Evolutionary conservation across 2,113 vertebrate species (phyloP).

Genomic region (Clarias batrachus): DNA sequence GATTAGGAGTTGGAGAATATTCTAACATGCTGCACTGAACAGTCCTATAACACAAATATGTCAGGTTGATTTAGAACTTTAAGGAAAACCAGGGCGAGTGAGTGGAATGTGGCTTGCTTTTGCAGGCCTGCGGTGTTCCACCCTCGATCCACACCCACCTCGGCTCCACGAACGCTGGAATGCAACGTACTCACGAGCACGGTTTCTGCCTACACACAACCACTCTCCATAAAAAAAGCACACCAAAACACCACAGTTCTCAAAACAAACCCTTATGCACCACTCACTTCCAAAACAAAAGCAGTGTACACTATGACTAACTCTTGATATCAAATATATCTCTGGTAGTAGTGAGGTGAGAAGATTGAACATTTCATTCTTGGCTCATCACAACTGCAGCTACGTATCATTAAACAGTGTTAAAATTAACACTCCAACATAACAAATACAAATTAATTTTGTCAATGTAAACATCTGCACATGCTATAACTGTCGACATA

Average conservation of each 20-base stretch:
- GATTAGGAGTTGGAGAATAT: too few species aligned
- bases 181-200: conserved; percentile 23
- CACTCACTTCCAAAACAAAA: not conserved
- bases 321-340: not conserved
- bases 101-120: conserved; percentile 34
- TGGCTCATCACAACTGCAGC: not conserved
- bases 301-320: not conserved
- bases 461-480: not conserved
- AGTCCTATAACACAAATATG: too few species aligned
- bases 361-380: not conserved
- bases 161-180: conserved; percentile 41
- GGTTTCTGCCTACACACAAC: conserved; percentile 20
- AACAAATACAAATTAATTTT: not conserved
- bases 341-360: not conserved
- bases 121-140: conserved; percentile 40
- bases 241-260: not conserved
- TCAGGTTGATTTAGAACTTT: not conserved
- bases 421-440: not conserved
- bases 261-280: not conserved
- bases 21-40: not conserved
- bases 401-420: not conserved
- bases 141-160: conserved; percentile 45
- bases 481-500: not conserved
- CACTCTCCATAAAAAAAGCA: conserved; percentile 9
- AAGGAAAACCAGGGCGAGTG: not conserved